A percentile compares a stretch with the other conserved stretches of the same genome.
phyloP scores from a whole-genome alignment of 2,797 vertebrate species.

The Chrysocyon brachyurus region DNA sequence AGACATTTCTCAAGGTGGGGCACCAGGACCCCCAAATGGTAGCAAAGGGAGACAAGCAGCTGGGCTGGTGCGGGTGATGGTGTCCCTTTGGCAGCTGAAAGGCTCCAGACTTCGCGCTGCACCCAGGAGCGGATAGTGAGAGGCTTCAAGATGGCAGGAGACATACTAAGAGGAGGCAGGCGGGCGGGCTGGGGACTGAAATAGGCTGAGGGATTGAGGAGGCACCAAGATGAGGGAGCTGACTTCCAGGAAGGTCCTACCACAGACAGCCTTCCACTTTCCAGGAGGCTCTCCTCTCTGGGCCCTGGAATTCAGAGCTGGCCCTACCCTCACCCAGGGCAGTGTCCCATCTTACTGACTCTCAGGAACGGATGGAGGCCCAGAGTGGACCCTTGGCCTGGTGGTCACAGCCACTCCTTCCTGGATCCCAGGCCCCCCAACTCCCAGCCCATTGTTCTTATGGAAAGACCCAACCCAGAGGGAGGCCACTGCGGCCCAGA shows the following conservation, averaged over 20 bases:
- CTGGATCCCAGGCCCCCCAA: neutral
- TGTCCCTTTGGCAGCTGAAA: neutral
- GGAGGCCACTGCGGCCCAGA: neutral
- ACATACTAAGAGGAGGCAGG: neutral
- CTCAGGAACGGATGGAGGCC: neutral
- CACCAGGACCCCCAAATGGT: neutral
- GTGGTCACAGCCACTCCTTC: neutral
- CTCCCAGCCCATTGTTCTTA: neutral
- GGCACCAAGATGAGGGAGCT: neutral
- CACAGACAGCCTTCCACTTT: constrained; percentile 10
- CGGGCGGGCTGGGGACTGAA: neutral
- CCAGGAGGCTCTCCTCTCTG: neutral
- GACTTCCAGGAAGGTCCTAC: neutral
- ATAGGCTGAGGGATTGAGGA: neutral
- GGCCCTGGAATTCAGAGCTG: neutral
- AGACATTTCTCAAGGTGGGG: neutral
- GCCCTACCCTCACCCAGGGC: neutral
- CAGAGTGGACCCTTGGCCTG: neutral
- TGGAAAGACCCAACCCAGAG: neutral
- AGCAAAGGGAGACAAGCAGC: neutral
- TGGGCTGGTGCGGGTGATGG: neutral
- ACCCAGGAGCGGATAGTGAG: neutral
- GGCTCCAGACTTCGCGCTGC: neutral
- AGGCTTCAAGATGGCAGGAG: constrained; percentile 5
- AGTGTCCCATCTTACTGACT: neutral